Conservation (phyloP, 2,797 vertebrate genomes). For the Eulemur albifrons region DNA sequence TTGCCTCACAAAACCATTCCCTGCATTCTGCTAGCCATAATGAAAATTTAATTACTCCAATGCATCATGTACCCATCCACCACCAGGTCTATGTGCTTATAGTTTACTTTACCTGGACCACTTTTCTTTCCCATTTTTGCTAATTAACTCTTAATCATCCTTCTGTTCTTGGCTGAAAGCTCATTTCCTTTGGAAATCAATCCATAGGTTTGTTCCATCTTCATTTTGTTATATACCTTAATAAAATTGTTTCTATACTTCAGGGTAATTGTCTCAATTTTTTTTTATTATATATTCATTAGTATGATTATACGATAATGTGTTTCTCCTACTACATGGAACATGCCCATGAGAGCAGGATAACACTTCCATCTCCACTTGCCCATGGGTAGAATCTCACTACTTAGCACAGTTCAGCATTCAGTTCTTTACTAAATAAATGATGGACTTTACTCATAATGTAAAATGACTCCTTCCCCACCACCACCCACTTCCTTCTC, state of each 20-base stretch:
- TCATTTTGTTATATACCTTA: background rate
- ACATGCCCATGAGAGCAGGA: background rate
- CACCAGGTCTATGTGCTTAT: background rate
- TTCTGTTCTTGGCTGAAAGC: background rate
- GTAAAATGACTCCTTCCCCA: background rate
- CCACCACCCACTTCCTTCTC: background rate
- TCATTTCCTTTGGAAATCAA: slow-evolving; percentile 14
- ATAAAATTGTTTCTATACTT: background rate
- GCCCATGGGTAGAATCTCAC: background rate
- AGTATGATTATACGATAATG: background rate
- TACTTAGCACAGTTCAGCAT: background rate
- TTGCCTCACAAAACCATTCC: background rate
- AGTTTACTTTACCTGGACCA: background rate
- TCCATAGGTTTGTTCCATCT: background rate
- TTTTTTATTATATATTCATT: slow-evolving; percentile 3
- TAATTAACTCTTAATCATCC: background rate
- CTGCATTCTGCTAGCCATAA: background rate
- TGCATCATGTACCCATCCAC: background rate
- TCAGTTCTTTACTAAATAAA: background rate
- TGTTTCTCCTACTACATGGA: background rate
- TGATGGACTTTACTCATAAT: background rate
- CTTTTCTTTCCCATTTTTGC: background rate
- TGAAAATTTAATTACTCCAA: slow-evolving; percentile 1
- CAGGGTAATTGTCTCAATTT: background rate
- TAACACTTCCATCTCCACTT: background rate